Evolutionary conservation across 2,797 vertebrate genomes (phyloP).

Genomic region (Psittacula echo): DNA sequence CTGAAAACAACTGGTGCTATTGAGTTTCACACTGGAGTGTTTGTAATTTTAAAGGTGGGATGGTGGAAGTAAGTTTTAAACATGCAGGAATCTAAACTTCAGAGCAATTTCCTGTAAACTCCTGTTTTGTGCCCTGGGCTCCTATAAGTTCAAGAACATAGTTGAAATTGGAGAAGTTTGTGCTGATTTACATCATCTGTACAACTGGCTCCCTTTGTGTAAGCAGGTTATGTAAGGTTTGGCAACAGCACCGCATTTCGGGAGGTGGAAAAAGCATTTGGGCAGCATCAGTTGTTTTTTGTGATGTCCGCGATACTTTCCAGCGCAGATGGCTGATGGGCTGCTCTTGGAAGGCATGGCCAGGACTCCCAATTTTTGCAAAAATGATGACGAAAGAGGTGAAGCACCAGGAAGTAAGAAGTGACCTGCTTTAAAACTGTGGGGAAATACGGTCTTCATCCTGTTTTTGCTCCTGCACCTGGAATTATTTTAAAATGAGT

Average conservation of each 20-base stretch:
- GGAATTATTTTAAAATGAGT: slow-evolving; percentile 11
- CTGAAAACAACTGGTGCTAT: neutral
- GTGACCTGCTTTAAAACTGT: slow-evolving; percentile 2
- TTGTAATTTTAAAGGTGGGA: neutral
- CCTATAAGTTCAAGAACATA: neutral
- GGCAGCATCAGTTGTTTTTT: neutral
- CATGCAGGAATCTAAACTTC: slow-evolving; percentile 18
- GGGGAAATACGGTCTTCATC: neutral
- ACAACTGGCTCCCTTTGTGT: slow-evolving; percentile 14
- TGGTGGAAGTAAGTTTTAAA: neutral
- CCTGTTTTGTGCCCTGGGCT: slow-evolving; percentile 19
- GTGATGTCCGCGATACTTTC: neutral
- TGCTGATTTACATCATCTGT: slow-evolving; percentile 43
- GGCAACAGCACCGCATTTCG: neutral
- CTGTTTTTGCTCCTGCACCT: slow-evolving; percentile 36
- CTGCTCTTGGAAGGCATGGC: neutral
- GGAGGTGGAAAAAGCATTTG: slow-evolving; percentile 17
- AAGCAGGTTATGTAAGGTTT: slow-evolving; percentile 58
- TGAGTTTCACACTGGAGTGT: neutral
- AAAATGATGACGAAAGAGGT: neutral
- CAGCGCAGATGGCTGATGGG: neutral
- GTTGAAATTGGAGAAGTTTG: slow-evolving; percentile 33
- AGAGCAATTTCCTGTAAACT: slow-evolving; percentile 42
- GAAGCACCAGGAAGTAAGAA: slow-evolving; percentile 15
- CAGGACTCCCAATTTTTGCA: neutral